These are phyloP conservation scores for Mesorhabditis spiculigera DNA, from an alignment of 2,888 invertebrate genomes.

Conservation along the genomic window DNA sequence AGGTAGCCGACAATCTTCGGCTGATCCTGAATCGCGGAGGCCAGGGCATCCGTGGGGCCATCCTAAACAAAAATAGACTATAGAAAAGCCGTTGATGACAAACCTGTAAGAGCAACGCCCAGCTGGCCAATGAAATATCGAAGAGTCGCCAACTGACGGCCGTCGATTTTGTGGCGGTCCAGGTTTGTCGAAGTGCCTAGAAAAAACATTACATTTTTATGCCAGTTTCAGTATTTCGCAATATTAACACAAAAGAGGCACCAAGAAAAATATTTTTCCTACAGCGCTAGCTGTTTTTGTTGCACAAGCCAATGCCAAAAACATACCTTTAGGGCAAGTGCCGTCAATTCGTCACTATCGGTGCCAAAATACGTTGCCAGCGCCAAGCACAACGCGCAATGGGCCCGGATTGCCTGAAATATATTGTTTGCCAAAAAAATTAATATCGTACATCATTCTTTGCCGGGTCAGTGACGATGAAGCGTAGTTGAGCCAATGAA, in stretches of 20 bases:
- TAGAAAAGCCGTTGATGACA: conserved; percentile 58
- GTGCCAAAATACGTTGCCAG: not conserved
- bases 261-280: too few relatives aligned
- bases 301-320: not conserved
- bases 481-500: not conserved
- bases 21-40: conserved; percentile 18
- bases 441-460: not conserved
- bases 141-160: conserved; percentile 71
- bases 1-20: conserved; percentile 21
- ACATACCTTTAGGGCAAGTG: not conserved
- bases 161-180: conserved; percentile 45
- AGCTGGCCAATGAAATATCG: conserved; percentile 83
- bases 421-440: not conserved
- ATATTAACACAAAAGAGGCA: too few relatives aligned
- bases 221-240: too few relatives aligned
- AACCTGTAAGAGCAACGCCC: conserved; percentile 81
- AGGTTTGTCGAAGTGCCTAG: conserved; percentile 23
- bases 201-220: not conserved
- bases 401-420: not conserved
- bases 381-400: conserved; percentile 2
- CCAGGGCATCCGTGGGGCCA: conserved; percentile 14
- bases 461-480: conserved; percentile 4
- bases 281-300: too few relatives aligned
- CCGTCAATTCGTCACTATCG: not conserved
- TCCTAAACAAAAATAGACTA: conserved; percentile 12